Conservation (phyloP, 2,888 invertebrate species). For the Junonia oenone region DNA sequence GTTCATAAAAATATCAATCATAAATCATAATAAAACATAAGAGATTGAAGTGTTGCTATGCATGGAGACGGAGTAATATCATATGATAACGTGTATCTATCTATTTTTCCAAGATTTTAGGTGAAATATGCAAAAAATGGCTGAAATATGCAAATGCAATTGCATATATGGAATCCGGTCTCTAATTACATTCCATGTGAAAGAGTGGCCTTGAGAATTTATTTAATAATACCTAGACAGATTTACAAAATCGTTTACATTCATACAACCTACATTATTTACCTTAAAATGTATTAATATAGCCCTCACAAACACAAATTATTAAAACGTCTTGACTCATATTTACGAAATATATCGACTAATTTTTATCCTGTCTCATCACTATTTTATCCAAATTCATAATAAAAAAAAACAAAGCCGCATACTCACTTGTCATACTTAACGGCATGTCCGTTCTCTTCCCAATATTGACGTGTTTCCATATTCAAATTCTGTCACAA, state of each 20-base stretch:
- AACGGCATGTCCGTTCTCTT: constrained; percentile 63
- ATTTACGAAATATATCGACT: neutral
- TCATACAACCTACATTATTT: no score
- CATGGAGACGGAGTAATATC: no score
- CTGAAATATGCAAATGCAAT: no score
- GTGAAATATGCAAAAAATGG: no score
- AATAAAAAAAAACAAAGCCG: neutral
- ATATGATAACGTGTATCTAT: no score
- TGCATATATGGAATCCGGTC: no score
- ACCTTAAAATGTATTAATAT: no score
- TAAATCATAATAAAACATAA: no score
- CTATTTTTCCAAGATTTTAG: no score
- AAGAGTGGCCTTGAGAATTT: constrained; percentile 12
- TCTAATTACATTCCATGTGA: no score
- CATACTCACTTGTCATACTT: constrained; percentile 69
- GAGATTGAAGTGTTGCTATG: no score
- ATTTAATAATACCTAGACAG: neutral
- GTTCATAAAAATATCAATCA: no score
- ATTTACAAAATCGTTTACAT: neutral
- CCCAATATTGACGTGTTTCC: constrained; percentile 71
- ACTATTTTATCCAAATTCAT: neutral
- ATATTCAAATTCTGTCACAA: constrained; percentile 57
- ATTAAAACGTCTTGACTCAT: neutral
- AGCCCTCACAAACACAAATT: neutral
- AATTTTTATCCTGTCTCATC: neutral